Base-by-base conservation (phyloP, 2,888 invertebrate genomes). In the Chrysina gloriosa region DNA sequence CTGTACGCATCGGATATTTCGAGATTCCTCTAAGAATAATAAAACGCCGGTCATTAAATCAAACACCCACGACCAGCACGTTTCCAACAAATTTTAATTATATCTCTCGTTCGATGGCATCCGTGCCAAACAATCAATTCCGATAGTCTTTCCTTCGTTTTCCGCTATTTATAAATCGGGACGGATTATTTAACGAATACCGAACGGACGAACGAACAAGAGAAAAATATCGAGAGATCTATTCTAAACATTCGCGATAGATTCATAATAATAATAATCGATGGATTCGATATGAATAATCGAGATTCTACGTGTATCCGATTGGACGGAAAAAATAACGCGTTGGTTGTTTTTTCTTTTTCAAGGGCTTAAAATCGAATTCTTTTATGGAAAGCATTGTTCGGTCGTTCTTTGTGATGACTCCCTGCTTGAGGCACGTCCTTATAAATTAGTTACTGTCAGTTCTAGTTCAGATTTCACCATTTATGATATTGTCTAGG, bases 81-180 rank as follows among this genome's bases (percentile, higher is more conserved):
- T 39, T 58, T 58, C 58, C 58, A 58, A 58, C 58, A 58, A 58
- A 58, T 58, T 58, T 58, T 58, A 58, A 58, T 58, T 58, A 58
- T 58, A 58, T 58, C 58, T 58, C 58, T 42, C 58, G 58, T 58
- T 58, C 58, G 58, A 58, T 58, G 58, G 58, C 58, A 58, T 58
- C 58, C 39, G 58, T 58, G 58, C 58, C 58, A 58, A 58, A 58
- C 58, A 58, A 58, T 58, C 58, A 58, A 58, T 58, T 58, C 58
- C 42, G 27, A 58, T 58, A 58, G 58, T 58, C 58, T 58, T 58
- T 42, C 58, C 42, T 31, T 42, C 58, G 42, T 42, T 58, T 58
- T n/a, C n/a, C n/a, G n/a, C 58, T 58, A 58, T 58, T 58, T 58
- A 58, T 58, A 58, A 52, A 58, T 23, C 42, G 14, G 52, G 52